Evolutionary conservation across 1,140 invertebrate genomes (phyloP), one percentile per base, ranked within the genome.

Genomic region (Eubasilissa regina): DNA sequence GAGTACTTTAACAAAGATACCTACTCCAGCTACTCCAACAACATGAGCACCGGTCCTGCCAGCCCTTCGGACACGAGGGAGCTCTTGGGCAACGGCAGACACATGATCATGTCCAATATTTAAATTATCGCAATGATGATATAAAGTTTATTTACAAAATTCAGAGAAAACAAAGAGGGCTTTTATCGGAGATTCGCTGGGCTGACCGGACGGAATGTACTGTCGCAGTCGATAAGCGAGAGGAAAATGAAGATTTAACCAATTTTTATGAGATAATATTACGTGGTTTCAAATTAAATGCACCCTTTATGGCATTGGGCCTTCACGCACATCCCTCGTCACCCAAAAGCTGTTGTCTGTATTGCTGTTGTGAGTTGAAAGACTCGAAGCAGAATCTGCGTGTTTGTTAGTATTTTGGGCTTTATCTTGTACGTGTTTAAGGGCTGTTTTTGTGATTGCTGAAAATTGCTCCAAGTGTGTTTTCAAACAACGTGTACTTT

Each of bases 11-110:
- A 88, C 84, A 86, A 85, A 73, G 88, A 89, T 72, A 88, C 87
- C 15, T 89, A 86, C 76, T 88, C 87, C 4, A 86, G 85, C 86
- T 10, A 92, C 91, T 0, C 92, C 91, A 12, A 92, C 90, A 43
- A 91, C 90, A 77, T 77, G 53, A 93, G 91, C 82, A 85, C 94
- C 6, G 93, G 92, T 80, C 58, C 7, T 10, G 51, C 44, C 43
- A 64, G 35, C 92, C 93, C 0, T 91, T 91, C 1, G 7, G 93
- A 94, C 85, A 93, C 93, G 0, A 88, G 91, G 55, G 93, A 93
- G 84, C 85, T 94, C 15, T 84, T 94, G 1, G 84, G 87, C 4
- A 90, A 90, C 83, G 90, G 89, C n/a, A 87, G 89, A 68, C 89
- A 91, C 84, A 87, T 90, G 86, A 84, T 89, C 68, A 88, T 89